phyloP scores from a whole-genome alignment of 2,113 vertebrate genomes.

The Accipiter cooperii region DNA sequence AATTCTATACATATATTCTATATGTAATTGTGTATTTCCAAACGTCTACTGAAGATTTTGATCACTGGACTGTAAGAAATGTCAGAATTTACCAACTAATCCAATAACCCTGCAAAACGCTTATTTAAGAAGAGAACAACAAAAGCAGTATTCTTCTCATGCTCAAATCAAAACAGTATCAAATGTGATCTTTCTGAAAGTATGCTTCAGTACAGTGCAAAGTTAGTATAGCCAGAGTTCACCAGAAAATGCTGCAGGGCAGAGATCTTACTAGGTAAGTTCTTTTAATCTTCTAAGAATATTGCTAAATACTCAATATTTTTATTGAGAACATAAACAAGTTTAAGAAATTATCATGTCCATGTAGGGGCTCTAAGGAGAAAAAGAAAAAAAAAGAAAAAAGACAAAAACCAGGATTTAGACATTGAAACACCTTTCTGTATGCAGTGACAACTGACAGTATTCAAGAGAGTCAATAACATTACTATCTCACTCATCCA shows the following conservation, averaged over 20 bases:
- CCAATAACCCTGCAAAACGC: not conserved
- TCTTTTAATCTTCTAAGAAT: not conserved
- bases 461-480: not conserved
- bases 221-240: not conserved
- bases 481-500: not conserved
- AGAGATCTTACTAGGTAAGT: not conserved
- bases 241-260: not conserved
- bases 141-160: not conserved
- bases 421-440: not conserved
- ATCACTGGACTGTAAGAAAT: not conserved
- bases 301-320: not conserved
- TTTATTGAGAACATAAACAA: not conserved
- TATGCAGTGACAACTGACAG: not conserved
- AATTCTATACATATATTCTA: not conserved
- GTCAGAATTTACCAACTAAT: not conserved
- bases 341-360: not conserved
- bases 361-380: not conserved
- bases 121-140: not conserved
- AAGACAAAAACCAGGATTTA: not conserved
- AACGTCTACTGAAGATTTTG: not conserved
- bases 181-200: not conserved
- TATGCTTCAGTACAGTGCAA: not conserved
- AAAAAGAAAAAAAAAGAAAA: not conserved
- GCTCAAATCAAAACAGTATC: not conserved
- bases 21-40: not conserved